These are phyloP conservation scores for Cyclophora albipunctata DNA, from an alignment of 2,888 invertebrate genomes.

Conservation along the genomic window DNA sequence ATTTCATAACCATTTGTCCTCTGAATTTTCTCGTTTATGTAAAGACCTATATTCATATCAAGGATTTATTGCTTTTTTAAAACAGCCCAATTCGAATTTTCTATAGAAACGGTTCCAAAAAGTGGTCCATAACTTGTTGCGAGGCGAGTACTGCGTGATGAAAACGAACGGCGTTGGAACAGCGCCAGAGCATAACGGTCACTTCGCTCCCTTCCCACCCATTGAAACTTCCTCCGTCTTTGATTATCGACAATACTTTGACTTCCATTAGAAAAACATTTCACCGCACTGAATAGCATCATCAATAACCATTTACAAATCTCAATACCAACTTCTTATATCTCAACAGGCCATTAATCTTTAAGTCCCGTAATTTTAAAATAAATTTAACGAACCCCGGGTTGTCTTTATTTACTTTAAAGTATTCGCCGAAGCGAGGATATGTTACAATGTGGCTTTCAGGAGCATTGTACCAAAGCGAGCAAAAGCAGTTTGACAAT, in stretches of 20 bases:
- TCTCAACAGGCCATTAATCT: background rate
- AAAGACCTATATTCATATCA: too few species aligned
- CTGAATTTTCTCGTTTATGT: too few species aligned
- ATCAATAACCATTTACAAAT: background rate
- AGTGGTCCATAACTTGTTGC: constrained; percentile 52
- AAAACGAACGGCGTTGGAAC: constrained; percentile 42
- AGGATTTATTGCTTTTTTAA: too few species aligned
- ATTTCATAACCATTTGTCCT: too few species aligned
- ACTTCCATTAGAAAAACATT: constrained; percentile 2
- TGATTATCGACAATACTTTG: constrained; percentile 24
- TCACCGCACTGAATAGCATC: background rate
- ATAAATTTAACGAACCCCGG: background rate
- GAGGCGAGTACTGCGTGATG: constrained; percentile 38
- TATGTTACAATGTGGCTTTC: constrained; percentile 46
- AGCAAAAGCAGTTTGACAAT: constrained; percentile 66
- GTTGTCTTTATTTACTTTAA: constrained; percentile 17
- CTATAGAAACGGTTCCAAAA: constrained; percentile 21
- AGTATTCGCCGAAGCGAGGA: constrained; percentile 17
- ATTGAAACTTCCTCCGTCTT: constrained; percentile 33
- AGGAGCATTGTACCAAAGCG: constrained; percentile 58
- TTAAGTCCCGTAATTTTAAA: background rate
- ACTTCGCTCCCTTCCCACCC: constrained; percentile 31
- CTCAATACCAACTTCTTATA: background rate
- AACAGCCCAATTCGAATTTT: too few species aligned
- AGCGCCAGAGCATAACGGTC: constrained; percentile 37